A percentile compares a stretch with the other conserved stretches of the same genome.
Conservation (phyloP, 35 echinoderm and acorn worm species). For the Ptychodera flava region DNA sequence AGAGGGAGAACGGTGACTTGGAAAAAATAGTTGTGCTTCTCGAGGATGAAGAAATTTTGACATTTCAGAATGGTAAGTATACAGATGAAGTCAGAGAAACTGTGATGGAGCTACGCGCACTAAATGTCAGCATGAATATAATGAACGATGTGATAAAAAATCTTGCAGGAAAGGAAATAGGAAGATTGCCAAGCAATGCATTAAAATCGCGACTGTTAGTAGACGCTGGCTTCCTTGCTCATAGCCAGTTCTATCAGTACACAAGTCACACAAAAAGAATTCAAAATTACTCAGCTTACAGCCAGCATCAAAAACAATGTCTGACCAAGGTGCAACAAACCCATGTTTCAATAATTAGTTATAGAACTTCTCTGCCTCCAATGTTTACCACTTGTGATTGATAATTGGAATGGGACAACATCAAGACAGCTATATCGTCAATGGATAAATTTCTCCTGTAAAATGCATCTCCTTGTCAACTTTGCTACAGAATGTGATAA, state of each 20-base stretch:
- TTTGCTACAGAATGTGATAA: slow-evolving; percentile 33
- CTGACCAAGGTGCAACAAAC: slow-evolving; percentile 24
- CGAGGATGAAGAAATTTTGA: slow-evolving; percentile 6
- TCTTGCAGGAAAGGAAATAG: not conserved
- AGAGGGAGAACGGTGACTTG: no score
- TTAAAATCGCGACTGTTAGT: slow-evolving; percentile 5
- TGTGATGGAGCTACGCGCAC: slow-evolving; percentile 4
- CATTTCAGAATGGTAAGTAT: no score
- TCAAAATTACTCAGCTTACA: slow-evolving; percentile 5
- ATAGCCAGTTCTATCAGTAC: not conserved
- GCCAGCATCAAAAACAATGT: slow-evolving; percentile 16
- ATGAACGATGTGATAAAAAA: slow-evolving; percentile 13
- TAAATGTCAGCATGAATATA: no score
- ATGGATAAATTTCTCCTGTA: slow-evolving; percentile 32
- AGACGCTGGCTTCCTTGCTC: not conserved
- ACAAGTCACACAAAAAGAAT: slow-evolving; percentile 12
- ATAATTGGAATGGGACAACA: slow-evolving; percentile 2
- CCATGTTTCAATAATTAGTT: slow-evolving; percentile 15
- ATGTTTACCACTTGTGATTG: slow-evolving; percentile 8
- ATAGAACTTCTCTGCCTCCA: not conserved
- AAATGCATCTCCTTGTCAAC: slow-evolving; percentile 39
- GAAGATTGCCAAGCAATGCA: not conserved
- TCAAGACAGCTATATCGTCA: not conserved
- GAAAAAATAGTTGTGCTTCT: no score
- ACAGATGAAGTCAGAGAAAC: no score